Evolutionary conservation across 2,113 vertebrate genomes (phyloP).

Genomic region (Tachuris rubrigastra): DNA sequence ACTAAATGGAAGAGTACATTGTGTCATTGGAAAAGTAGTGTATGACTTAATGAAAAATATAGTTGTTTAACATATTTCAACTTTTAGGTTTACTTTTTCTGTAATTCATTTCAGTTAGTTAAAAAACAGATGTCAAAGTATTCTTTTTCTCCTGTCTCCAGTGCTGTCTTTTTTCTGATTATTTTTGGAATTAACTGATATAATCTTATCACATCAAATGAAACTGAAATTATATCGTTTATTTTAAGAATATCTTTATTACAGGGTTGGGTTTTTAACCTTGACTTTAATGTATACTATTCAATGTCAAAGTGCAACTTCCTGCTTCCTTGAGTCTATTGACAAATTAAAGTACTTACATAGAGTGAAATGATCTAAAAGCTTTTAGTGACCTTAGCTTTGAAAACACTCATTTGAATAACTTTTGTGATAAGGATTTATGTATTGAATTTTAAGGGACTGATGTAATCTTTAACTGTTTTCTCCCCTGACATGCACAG

Average conservation of each 20-base stretch:
- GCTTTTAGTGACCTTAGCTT: constrained; percentile 48
- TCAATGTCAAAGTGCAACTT: constrained; percentile 25
- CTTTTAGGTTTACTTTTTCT: background rate
- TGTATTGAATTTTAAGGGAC: background rate
- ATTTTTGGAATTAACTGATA: background rate
- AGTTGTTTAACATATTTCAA: background rate
- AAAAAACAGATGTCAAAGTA: background rate
- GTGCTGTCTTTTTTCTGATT: background rate
- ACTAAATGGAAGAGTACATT: background rate
- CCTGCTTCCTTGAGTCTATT: constrained; percentile 11
- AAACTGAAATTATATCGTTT: background rate
- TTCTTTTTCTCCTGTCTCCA: background rate
- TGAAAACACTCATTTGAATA: constrained; percentile 36
- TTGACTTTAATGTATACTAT: constrained; percentile 6
- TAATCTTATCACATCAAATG: background rate
- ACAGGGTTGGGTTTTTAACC: constrained; percentile 7
- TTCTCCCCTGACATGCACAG: background rate
- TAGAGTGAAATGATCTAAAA: constrained; percentile 27
- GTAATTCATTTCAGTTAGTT: background rate
- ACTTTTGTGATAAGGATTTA: background rate
- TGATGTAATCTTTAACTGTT: constrained; percentile 16
- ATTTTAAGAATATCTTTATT: constrained; percentile 15
- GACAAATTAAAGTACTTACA: background rate
- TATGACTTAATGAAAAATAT: background rate
- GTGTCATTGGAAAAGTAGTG: background rate